Percentiles rank a stretch among this genome's conserved stretches.
Evolutionary conservation across 2,888 invertebrate genomes (phyloP).

Genomic region (Drosophila barbarae): DNA sequence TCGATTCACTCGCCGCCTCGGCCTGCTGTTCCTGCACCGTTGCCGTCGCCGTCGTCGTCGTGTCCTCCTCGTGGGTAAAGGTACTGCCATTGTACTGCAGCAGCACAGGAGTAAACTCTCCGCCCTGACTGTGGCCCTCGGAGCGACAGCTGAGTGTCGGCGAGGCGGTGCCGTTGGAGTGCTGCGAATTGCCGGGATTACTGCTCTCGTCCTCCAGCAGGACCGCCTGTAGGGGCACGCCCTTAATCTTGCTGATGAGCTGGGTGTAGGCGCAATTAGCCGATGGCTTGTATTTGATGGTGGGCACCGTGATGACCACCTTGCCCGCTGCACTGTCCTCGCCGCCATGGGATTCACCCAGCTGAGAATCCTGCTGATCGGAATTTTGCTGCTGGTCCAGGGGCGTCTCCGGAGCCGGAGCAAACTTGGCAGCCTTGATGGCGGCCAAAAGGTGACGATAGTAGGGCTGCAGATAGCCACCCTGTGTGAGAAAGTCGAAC

Average conservation of each 20-base stretch:
- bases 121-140: constrained; percentile 52
- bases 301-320: constrained; percentile 80
- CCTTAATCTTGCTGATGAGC: constrained; percentile 91
- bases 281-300: constrained; percentile 88
- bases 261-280: constrained; percentile 93
- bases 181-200: constrained; percentile 50
- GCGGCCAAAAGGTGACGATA: constrained; percentile 88
- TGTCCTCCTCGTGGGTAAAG: constrained; percentile 59
- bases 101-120: constrained; percentile 75
- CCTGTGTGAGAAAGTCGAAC: constrained; percentile 95
- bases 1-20: constrained; percentile 45
- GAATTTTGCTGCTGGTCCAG: constrained; percentile 29
- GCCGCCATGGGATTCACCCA: neutral
- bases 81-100: constrained; percentile 76
- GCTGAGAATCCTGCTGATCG: neutral
- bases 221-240: constrained; percentile 80
- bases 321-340: constrained; percentile 24
- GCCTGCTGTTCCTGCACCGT: constrained; percentile 20
- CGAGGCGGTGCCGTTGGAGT: constrained; percentile 60
- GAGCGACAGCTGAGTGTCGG: constrained; percentile 58
- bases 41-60: neutral
- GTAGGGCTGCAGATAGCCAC: constrained; percentile 90
- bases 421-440: constrained; percentile 85
- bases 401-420: constrained; percentile 61
- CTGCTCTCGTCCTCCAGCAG: constrained; percentile 66